phyloP scores from a whole-genome alignment of 2,888 invertebrate species.

The Rhagonycha lutea region DNA sequence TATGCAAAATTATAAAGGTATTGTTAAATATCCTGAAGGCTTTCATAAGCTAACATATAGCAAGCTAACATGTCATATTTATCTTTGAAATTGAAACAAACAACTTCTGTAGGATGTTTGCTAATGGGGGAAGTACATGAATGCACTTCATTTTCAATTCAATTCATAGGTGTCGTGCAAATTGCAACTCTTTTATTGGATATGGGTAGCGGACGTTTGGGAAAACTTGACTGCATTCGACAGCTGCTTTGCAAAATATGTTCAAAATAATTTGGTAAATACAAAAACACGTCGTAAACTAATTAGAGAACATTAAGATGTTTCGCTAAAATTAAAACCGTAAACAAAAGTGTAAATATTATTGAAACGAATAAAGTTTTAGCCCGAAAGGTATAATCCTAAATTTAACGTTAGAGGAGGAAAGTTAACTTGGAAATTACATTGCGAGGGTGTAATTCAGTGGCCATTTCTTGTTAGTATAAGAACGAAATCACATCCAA shows the following conservation, averaged over 20 bases:
- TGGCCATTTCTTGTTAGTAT: slow-evolving; percentile 15
- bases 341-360: not conserved
- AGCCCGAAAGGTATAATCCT: not conserved
- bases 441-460: slow-evolving; percentile 3
- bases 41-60: slow-evolving; percentile 26
- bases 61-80: slow-evolving; percentile 26
- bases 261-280: not conserved
- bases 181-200: not conserved
- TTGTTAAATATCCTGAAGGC: slow-evolving; percentile 24
- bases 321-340: not conserved
- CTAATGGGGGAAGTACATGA: slow-evolving; percentile 13
- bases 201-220: too few species aligned
- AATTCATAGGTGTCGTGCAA: not conserved
- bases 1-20: slow-evolving; percentile 14
- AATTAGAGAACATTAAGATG: not conserved
- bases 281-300: not conserved
- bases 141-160: not conserved
- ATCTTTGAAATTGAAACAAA: slow-evolving; percentile 35
- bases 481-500: slow-evolving; percentile 14
- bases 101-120: slow-evolving; percentile 26
- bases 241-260: not conserved
- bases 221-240: too few species aligned
- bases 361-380: not conserved
- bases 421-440: slow-evolving; percentile 9
- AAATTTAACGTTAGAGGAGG: not conserved